Base-by-base conservation (phyloP, 2,888 invertebrate species). In the Uropetala carovei region DNA sequence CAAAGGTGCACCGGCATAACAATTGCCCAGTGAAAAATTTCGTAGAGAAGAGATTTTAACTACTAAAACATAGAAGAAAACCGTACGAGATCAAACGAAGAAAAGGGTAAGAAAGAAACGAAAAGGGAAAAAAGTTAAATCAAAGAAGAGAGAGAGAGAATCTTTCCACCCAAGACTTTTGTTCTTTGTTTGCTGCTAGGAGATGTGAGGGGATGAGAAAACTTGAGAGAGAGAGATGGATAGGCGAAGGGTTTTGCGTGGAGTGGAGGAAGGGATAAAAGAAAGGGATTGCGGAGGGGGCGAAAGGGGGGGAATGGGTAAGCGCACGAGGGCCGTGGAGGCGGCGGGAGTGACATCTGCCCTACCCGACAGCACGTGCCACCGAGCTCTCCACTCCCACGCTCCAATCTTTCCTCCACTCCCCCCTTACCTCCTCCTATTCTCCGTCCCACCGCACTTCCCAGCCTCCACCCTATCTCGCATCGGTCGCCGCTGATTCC, bases 141-240 rank as follows among this genome's bases (percentile, higher is more conserved):
- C 27, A 56, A 60, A 27, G 58, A 68, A 13, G 43, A 59, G 43
- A 13, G 43, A 59, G 43, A 68, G 27, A 85, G 68, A 92, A 43
- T 43, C 1, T 43, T 43, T 43, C 43, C 43, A 3, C 5, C 43
- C 43, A 1, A 3, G 43, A 43, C 43, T 43, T 43, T 43, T 43
- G 43, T 43, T 43, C 43, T 5, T 3, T 43, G 43, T 43, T 43
- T 43, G 43, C 43, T 43, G 43, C 43, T 43, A 43, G 43, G 43
- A 92, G 92, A 64, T 27, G n/a, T n/a, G n/a, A n/a, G n/a, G 60
- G 22, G 83, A 56, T 13, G n/a, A 68, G 89, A 56, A 64, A 81
- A 92, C 57, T 92, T 92, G 82, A n/a, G n/a, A n/a, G n/a, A n/a
- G n/a, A n/a, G 92, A 82, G 93, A 56, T 30, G 86, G 92, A 82